A percentile compares a stretch with the other conserved stretches of the same genome.
phyloP scores from a whole-genome alignment of 2,888 invertebrate genomes.

The Chaitophorus viminalis region DNA sequence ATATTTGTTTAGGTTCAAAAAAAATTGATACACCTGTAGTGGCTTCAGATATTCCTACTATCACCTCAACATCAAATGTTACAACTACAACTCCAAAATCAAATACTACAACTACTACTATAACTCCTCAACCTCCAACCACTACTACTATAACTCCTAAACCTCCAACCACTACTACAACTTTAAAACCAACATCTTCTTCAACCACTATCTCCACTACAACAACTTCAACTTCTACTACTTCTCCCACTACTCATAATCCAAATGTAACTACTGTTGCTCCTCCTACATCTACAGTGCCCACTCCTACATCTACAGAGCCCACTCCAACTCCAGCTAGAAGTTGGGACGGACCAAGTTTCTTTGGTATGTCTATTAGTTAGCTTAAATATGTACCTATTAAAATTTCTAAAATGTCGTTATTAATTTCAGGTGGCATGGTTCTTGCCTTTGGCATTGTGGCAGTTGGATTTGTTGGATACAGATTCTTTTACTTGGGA shows the following conservation, averaged over 20 bases:
- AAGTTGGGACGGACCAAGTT: slow-evolving; percentile 52
- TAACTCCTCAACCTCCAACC: background rate
- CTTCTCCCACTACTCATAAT: background rate
- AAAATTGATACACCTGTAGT: background rate
- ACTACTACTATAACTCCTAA: background rate
- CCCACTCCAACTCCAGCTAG: slow-evolving; percentile 23
- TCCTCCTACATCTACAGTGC: background rate
- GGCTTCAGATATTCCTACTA: background rate
- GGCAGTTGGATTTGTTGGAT: slow-evolving; percentile 53
- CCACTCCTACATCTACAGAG: slow-evolving; percentile 1
- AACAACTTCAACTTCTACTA: background rate
- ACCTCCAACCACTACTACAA: background rate
- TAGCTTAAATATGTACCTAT: background rate
- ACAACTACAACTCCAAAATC: background rate
- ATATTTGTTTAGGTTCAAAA: background rate
- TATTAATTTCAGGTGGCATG: slow-evolving; percentile 53
- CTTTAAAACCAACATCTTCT: background rate
- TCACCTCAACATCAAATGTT: background rate
- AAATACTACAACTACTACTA: background rate
- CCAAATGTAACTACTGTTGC: background rate
- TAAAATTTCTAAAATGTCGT: background rate
- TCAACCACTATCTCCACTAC: background rate
- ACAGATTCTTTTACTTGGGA: slow-evolving; percentile 53
- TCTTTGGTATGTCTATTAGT: slow-evolving; percentile 36
- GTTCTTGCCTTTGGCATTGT: slow-evolving; percentile 53